Conservation (phyloP, 2,888 invertebrate genomes). For the Steinernema carpocapsae region DNA sequence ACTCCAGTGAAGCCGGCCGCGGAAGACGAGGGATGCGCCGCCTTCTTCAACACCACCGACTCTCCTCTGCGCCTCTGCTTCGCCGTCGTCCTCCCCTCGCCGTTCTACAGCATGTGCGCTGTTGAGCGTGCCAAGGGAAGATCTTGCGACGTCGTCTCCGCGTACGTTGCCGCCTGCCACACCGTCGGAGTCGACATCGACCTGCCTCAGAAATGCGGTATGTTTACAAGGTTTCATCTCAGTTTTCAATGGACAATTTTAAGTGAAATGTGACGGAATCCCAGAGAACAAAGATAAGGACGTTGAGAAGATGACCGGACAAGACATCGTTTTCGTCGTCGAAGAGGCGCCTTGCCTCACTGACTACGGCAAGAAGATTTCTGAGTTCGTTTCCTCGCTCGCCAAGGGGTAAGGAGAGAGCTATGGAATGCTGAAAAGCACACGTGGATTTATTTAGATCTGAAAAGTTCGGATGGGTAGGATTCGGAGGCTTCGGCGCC, state of each 20-base stretch:
- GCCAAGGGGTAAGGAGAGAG: slow-evolving; percentile 41
- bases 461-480: slow-evolving; percentile 77
- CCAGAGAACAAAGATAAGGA: slow-evolving; percentile 72
- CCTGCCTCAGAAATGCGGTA: slow-evolving; percentile 15
- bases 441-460: too few species aligned
- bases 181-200: slow-evolving; percentile 2
- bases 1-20: not conserved
- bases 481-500: slow-evolving; percentile 82
- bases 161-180: slow-evolving; percentile 25
- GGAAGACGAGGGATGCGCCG: slow-evolving; percentile 7
- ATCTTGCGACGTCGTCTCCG: slow-evolving; percentile 25
- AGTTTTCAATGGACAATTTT: too few species aligned
- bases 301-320: slow-evolving; percentile 74
- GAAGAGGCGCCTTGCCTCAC: slow-evolving; percentile 80
- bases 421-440: too few species aligned
- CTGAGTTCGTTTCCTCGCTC: not conserved
- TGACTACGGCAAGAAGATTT: slow-evolving; percentile 24
- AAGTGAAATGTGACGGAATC: not conserved
- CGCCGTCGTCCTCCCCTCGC: slow-evolving; percentile 1
- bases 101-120: slow-evolving; percentile 35
- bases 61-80: slow-evolving; percentile 19
- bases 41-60: not conserved
- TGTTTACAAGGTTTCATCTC: not conserved
- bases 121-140: slow-evolving; percentile 4
- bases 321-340: slow-evolving; percentile 81